These are phyloP conservation scores for Xiphorhynchus elegans DNA, from an alignment of 2,113 vertebrate genomes.

Conservation along the genomic window DNA sequence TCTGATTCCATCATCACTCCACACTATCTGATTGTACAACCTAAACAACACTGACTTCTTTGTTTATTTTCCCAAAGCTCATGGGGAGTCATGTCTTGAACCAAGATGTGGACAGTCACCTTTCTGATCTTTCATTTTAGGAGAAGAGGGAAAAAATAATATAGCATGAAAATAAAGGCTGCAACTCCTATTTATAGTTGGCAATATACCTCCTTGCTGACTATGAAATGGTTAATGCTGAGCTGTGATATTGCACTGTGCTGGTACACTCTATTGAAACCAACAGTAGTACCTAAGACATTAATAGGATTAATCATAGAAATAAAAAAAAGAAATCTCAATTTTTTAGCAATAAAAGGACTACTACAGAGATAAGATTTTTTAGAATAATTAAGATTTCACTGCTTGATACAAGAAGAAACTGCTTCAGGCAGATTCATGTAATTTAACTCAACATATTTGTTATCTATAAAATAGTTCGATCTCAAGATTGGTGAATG, in stretches of 20 bases:
- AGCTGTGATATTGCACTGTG: neutral
- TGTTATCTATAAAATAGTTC: conserved; percentile 22
- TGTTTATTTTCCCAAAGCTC: neutral
- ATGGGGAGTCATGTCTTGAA: neutral
- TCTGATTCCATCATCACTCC: neutral
- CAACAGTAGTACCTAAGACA: neutral
- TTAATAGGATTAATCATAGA: neutral
- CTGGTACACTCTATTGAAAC: neutral
- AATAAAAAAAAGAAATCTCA: neutral
- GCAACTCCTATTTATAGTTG: neutral
- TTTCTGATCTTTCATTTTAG: neutral
- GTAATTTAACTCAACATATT: conserved; percentile 25
- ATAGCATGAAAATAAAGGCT: neutral
- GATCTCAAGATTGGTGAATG: neutral
- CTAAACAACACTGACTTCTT: neutral
- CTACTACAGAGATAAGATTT: neutral
- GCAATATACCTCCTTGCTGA: neutral
- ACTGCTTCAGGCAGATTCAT: conserved; percentile 15
- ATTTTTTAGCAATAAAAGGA: neutral
- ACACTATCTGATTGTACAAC: neutral
- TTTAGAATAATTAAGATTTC: neutral
- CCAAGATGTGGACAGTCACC: neutral
- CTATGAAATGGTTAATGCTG: neutral
- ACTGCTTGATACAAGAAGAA: neutral
- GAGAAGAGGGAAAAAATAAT: neutral